A percentile compares a stretch with the other conserved stretches of the same genome.
phyloP scores from a whole-genome alignment of 2,113 vertebrate genomes.

The Rhodinocichla rosea region DNA sequence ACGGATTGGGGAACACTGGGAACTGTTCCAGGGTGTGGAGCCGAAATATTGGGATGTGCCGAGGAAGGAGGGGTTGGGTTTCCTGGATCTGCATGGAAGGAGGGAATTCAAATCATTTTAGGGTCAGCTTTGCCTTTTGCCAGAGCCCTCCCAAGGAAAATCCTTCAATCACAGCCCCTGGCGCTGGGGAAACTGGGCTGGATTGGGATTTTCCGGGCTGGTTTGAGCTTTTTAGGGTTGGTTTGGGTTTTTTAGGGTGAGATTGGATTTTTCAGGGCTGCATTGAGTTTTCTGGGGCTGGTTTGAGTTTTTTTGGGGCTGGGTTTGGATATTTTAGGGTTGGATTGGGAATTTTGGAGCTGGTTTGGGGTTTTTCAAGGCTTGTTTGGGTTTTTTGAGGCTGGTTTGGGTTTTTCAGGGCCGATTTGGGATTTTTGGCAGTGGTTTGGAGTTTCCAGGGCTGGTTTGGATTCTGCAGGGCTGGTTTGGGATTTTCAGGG shows the following conservation, averaged over 20 bases:
- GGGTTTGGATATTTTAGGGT: accelerated
- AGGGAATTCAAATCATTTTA: not conserved
- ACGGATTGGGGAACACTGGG: not conserved
- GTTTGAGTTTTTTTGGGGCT: accelerated
- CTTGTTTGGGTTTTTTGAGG: accelerated
- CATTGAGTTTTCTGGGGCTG: accelerated
- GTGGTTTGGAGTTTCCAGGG: accelerated
- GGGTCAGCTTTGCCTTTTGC: not conserved
- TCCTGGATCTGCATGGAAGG: not conserved
- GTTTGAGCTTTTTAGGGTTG: not conserved
- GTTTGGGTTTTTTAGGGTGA: accelerated
- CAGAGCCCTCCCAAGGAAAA: not conserved
- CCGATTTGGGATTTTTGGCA: accelerated
- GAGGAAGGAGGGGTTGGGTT: too few relatives aligned
- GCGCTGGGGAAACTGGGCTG: accelerated
- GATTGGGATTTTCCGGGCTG: not conserved
- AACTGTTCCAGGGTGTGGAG: not conserved
- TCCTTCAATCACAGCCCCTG: not conserved
- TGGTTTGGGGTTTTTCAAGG: accelerated
- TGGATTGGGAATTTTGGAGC: accelerated
- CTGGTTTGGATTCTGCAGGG: accelerated
- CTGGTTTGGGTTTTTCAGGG: accelerated
- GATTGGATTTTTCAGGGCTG: accelerated
- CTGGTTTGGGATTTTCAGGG: accelerated
- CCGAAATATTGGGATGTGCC: not conserved